Evolutionary conservation across 2,797 vertebrate species (phyloP).

Genomic region (Acrocephalus scirpaceus): DNA sequence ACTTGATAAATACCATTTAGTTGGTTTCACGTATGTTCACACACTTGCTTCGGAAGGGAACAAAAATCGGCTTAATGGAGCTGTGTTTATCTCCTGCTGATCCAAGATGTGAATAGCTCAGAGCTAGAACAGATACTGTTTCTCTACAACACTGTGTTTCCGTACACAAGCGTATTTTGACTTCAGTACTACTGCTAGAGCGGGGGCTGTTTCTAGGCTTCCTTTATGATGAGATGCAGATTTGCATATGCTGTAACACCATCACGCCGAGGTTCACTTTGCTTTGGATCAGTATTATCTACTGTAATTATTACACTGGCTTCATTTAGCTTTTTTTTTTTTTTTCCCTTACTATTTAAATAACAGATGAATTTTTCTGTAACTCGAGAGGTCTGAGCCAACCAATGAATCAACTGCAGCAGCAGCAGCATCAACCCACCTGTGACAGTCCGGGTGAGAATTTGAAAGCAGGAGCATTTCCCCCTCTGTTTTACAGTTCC

Average conservation of each 20-base stretch:
- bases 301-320: neutral
- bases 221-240: neutral
- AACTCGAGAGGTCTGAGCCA: conserved; percentile 70
- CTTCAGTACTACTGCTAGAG: neutral
- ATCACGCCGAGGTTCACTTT: neutral
- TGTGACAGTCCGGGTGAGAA: conserved; percentile 47
- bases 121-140: neutral
- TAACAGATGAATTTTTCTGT: conserved; percentile 78
- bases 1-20: neutral
- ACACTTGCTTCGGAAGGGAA: neutral
- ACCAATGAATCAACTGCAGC: conserved; percentile 24
- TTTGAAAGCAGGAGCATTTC: conserved; percentile 71
- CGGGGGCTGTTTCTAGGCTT: neutral
- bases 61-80: neutral
- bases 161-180: neutral
- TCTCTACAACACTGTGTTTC: neutral
- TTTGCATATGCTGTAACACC: neutral
- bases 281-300: neutral
- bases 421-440: neutral
- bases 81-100: neutral
- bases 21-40: neutral
- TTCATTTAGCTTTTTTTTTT: neutral
- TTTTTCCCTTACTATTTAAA: neutral
- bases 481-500: conserved; percentile 74
- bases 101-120: neutral